phyloP scores from a whole-genome alignment of 2,797 vertebrate genomes.

The Sardinella longiceps region DNA sequence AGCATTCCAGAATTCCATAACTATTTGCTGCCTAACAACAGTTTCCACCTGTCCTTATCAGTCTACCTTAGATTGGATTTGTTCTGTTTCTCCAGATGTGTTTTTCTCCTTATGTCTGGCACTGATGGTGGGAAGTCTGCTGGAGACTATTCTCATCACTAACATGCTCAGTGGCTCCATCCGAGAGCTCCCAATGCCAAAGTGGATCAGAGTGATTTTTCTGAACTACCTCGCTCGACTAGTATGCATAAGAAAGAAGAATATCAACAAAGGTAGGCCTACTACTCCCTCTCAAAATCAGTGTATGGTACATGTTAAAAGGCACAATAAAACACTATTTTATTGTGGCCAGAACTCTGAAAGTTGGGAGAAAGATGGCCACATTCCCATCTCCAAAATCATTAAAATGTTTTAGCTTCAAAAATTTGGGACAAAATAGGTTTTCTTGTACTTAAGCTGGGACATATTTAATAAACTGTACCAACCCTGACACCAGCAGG shows the following conservation, averaged over 20 bases:
- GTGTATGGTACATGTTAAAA: not conserved
- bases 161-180: conserved; percentile 65
- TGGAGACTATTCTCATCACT: conserved; percentile 83
- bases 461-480: not conserved
- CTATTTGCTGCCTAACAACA: no score
- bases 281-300: conserved; percentile 30
- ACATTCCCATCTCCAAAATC: no score
- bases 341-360: no score
- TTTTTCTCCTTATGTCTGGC: conserved; percentile 84
- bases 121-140: conserved; percentile 82
- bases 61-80: not conserved
- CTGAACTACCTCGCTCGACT: conserved; percentile 38
- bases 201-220: conserved; percentile 57
- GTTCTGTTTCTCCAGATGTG: conserved; percentile 65
- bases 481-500: not conserved
- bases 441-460: no score
- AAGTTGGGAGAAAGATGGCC: no score
- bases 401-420: no score
- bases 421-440: no score
- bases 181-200: conserved; percentile 53
- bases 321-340: not conserved
- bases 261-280: not conserved
- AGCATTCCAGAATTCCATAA: conserved; percentile 33
- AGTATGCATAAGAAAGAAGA: conserved; percentile 39
- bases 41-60: not conserved